Evolutionary conservation across 2,113 vertebrate genomes (phyloP), one percentile per base, ranked within the genome.

Genomic region (Morphnarchus princeps): DNA sequence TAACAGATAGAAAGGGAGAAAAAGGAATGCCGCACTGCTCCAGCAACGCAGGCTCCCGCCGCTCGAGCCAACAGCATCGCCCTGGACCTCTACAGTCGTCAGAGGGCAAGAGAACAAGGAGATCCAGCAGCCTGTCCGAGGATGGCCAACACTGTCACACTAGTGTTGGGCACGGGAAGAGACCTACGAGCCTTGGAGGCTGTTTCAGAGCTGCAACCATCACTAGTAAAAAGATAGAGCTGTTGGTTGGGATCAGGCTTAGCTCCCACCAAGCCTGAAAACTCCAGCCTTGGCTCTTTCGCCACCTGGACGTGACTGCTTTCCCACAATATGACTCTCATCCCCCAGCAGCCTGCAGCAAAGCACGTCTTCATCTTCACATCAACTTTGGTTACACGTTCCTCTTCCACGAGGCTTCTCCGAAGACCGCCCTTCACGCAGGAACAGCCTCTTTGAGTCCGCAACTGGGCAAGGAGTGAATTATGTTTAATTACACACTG

Each of bases 171-270:
- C 24, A 13, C 0, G 16, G 26, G 50, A 31, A 19, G 31, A 38
- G 14, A 59, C 14, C 42, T 28, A 42, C 0, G 1, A 90, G 25
- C 45, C 9, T 1, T 1, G 4, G 42, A 24, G 34, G 57, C 14
- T 40, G 38, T n/a, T 70, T 2, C 0, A 0, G 50, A 83, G 54
- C 81, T 59, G 38, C n/a, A 31, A 0, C 11, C 32, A 29, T 7
- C 16, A 18, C 42, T 10, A 40, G 10, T 18, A 58, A 83, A 43
- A 42, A n/a, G 31, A 42, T 0, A 28, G 47, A 84, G 42, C 52
- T 42, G 24, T 6, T 28, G 66, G 50, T 3, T 67, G 31, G 21
- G 47, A 11, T 49, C 42, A 63, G 42, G 42, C 52, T 73, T 49
- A 38, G 79, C 61, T 79, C 25, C 65, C 61, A 78, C 12, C 45